Evolutionary conservation across 2,888 invertebrate genomes (phyloP).

Genomic region (Hololepta plana): DNA sequence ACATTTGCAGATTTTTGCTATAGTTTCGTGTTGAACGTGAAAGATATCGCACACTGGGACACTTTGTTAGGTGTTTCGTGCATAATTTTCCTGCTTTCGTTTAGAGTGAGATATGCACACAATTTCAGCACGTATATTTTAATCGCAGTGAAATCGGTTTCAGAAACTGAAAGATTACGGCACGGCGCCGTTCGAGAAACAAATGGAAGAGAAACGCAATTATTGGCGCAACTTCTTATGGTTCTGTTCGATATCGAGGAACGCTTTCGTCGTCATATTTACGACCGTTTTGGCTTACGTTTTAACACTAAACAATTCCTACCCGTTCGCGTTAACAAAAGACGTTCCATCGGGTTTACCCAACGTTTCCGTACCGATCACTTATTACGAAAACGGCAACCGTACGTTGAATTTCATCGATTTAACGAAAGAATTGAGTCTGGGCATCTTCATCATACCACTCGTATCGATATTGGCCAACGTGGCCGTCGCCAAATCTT

Average conservation of each 20-base stretch:
- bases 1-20: conserved; percentile 41
- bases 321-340: conserved; percentile 41
- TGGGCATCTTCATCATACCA: conserved; percentile 52
- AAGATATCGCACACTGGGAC: conserved; percentile 37
- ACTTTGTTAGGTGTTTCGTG: conserved; percentile 41
- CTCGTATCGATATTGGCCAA: conserved; percentile 58
- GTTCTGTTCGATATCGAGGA: conserved; percentile 47
- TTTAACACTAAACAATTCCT: conserved; percentile 28
- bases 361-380: conserved; percentile 22
- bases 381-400: conserved; percentile 28
- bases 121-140: no score
- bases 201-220: conserved; percentile 19
- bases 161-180: conserved; percentile 40
- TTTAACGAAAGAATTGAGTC: conserved; percentile 41
- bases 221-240: conserved; percentile 33
- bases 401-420: conserved; percentile 30
- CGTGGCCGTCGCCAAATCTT: conserved; percentile 71
- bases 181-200: conserved; percentile 16
- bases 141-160: conserved; percentile 10
- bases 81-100: conserved; percentile 36
- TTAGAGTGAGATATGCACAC: conserved; percentile 37
- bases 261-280: conserved; percentile 48
- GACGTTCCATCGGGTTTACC: conserved; percentile 44
- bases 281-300: conserved; percentile 38
- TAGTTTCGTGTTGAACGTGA: conserved; percentile 34